phyloP scores from a whole-genome alignment of 1,140 invertebrate genomes.

The Zaprionus camerounensis region DNA sequence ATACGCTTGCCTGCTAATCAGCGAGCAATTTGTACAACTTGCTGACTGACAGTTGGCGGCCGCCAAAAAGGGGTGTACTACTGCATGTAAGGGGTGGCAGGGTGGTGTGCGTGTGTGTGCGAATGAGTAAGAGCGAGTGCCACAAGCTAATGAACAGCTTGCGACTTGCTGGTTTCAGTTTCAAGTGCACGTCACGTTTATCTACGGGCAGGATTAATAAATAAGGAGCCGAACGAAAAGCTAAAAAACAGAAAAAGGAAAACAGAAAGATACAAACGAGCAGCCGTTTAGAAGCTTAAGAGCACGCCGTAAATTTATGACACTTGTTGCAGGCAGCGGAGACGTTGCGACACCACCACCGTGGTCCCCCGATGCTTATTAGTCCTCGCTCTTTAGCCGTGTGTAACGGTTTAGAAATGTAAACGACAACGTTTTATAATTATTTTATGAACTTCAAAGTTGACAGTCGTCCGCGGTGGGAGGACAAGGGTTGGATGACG shows the following conservation, averaged over 20 bases:
- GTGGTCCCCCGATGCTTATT: slow-evolving; percentile 58
- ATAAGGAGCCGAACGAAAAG: slow-evolving; percentile 41
- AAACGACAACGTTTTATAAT: slow-evolving; percentile 83
- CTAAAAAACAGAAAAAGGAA: background rate
- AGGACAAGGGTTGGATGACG: slow-evolving; percentile 16
- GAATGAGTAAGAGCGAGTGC: slow-evolving; percentile 5
- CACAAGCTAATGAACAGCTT: slow-evolving; percentile 53
- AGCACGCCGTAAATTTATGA: slow-evolving; percentile 76
- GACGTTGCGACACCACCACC: slow-evolving; percentile 6
- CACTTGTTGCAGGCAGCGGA: slow-evolving; percentile 67
- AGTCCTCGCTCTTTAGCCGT: slow-evolving; percentile 74
- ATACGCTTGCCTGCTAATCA: slow-evolving; percentile 82
- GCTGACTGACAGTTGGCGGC: slow-evolving; percentile 36
- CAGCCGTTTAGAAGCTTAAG: slow-evolving; percentile 41
- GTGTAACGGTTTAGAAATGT: slow-evolving; percentile 82
- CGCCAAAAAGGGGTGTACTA: slow-evolving; percentile 45
- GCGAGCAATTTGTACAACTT: slow-evolving; percentile 74
- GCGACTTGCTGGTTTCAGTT: slow-evolving; percentile 39
- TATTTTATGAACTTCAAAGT: slow-evolving; percentile 83
- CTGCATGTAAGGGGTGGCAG: background rate
- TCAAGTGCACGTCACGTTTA: slow-evolving; percentile 78
- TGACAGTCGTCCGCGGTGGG: slow-evolving; percentile 36
- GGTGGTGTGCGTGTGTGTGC: background rate
- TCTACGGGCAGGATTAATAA: slow-evolving; percentile 78
- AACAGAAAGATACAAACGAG: slow-evolving; percentile 46